phyloP scores from a whole-genome alignment of 2,888 invertebrate species.

The Lasioglossum marginatum region DNA sequence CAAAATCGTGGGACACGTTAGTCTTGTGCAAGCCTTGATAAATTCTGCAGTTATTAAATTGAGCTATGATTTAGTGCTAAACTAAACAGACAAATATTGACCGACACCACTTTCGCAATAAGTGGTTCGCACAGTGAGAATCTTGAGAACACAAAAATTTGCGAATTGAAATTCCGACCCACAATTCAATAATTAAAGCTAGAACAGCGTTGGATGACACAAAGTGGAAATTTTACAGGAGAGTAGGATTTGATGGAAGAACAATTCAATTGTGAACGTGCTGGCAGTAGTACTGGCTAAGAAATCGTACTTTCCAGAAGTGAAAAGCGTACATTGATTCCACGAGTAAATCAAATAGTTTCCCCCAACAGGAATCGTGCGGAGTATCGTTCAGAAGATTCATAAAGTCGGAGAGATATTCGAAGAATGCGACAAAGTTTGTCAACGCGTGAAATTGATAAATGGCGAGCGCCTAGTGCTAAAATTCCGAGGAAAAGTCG shows the following conservation, averaged over 20 bases:
- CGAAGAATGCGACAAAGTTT: not conserved
- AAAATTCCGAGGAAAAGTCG: not conserved
- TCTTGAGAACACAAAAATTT: not conserved
- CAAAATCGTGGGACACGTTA: too few relatives aligned
- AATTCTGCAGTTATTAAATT: too few relatives aligned
- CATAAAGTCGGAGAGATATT: not conserved
- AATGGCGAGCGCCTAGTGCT: not conserved
- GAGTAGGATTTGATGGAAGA: too few relatives aligned
- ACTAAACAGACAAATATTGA: too few relatives aligned
- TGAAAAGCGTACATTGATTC: not conserved
- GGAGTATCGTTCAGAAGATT: not conserved
- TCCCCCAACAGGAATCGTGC: not conserved
- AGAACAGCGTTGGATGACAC: too few relatives aligned
- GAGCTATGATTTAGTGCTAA: too few relatives aligned
- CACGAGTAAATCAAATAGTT: not conserved
- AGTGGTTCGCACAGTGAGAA: too few relatives aligned
- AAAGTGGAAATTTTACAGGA: too few relatives aligned
- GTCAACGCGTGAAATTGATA: not conserved
- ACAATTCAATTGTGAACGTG: not conserved
- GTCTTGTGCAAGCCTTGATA: too few relatives aligned
- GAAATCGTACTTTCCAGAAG: not conserved
- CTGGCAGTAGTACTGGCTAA: not conserved
- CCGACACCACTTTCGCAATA: too few relatives aligned
- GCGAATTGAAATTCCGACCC: not conserved
- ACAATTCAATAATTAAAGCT: too few relatives aligned